A percentile compares a stretch with the other conserved stretches of the same genome.
Conservation (phyloP, 2,113 vertebrate genomes). For the Sturnira hondurensis region DNA sequence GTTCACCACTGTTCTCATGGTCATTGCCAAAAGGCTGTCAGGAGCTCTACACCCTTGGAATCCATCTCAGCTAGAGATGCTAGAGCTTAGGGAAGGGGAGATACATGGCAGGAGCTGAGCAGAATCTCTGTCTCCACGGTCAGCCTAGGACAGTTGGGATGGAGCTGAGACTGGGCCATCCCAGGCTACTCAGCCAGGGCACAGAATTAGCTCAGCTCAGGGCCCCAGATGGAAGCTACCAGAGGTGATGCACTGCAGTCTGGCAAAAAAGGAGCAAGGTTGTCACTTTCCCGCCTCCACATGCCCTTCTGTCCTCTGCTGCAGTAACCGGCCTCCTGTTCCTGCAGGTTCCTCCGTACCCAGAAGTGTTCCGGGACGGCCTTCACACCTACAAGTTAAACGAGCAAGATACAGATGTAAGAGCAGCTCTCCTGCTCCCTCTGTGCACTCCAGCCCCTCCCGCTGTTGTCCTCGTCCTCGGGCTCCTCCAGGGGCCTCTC, state of each 20-base stretch:
- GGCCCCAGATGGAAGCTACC: not conserved
- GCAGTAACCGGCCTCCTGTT: constrained; percentile 45
- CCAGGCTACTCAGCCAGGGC: not conserved
- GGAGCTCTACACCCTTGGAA: not conserved
- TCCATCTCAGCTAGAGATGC: not conserved
- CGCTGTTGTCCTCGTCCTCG: not conserved
- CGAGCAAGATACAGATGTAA: constrained; percentile 96
- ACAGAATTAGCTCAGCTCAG: not conserved
- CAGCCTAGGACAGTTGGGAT: not conserved
- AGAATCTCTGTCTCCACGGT: not conserved
- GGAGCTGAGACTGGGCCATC: not conserved
- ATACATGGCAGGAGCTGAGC: not conserved
- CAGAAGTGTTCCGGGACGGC: constrained; percentile 89
- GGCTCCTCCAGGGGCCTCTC: not conserved
- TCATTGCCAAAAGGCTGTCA: rapidly evolving
- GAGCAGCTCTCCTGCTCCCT: constrained; percentile 60
- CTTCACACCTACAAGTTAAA: constrained; percentile 92
- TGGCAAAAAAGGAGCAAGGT: not conserved
- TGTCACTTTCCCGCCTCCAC: not conserved
- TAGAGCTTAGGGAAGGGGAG: not conserved
- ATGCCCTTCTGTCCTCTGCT: rapidly evolving
- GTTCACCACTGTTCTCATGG: not conserved
- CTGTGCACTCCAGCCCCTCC: not conserved
- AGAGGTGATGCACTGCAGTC: not conserved
- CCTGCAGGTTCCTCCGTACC: constrained; percentile 90